Base-by-base conservation (phyloP, 2,797 vertebrate genomes). In the Alauda arvensis region DNA sequence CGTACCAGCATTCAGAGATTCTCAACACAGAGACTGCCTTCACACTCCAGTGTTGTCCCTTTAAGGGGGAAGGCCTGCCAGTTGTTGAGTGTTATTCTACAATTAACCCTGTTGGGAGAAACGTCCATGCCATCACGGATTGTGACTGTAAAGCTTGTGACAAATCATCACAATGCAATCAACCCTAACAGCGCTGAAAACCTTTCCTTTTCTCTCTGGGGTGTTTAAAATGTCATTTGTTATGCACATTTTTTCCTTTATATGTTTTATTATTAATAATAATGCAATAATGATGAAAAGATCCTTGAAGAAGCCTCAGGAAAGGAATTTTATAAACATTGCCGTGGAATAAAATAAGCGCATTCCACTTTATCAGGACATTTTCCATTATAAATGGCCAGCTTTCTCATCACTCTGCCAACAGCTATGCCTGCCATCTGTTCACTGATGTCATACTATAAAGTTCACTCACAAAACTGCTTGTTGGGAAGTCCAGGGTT, bases 301-400 rank as follows among this genome's bases (percentile, higher is more conserved):
- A 90, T 92, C 85, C 76, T 90, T 7, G n/a, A 92, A 93, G 93
- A 95, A 96, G 85, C 84, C 80, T 74, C 67, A 55, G 89, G 95
- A 96, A 94, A 95, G 89, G 83, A 95, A 94, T 93, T 90, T 77
- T 95, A 85, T 94, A 96, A 96, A 95, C 90, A 93, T 92, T 89
- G 87, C 80, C 7, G 8, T 93, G 94, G 81, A 96, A 96, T 96
- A 94, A 96, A 95, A 96, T 91, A 93, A 96, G 91, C 4, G 16
- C 89, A 93, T 95, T 96, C 83, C 68, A 94, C 94, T 95, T 90
- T 91, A 91, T 95, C 94, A 93, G 93, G 92, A 96, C 89, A 96
- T 94, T 96, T 96, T 96, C 95, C 92, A 87, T 96, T 93, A 93
- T 93, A 92, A 95, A 96, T 93, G 91, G 94, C 93, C 84, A 93